Conservation (phyloP, 1,140 invertebrate species). For the Lordiphosa collinella region DNA sequence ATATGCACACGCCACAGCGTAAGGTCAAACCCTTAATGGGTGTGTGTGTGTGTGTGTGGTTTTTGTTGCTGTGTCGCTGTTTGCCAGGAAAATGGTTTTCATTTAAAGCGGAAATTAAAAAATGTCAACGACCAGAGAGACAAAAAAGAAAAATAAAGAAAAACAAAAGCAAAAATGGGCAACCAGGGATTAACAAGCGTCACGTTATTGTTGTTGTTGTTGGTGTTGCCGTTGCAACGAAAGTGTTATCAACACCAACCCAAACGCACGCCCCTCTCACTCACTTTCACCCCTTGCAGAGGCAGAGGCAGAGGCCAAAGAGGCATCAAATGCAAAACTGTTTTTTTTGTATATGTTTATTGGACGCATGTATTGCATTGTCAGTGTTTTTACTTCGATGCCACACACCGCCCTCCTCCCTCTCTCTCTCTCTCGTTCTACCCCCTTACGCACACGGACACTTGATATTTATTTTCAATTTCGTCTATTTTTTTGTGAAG, state of each 20-base stretch:
- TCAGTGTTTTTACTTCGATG: constrained; percentile 1
- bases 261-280: not conserved
- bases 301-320: no score
- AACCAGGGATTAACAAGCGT: constrained; percentile 44
- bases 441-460: not conserved
- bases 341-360: constrained; percentile 37
- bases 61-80: constrained; percentile 6
- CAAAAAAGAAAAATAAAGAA: not conserved
- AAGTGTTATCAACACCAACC: constrained; percentile 45
- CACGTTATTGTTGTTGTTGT: constrained; percentile 8
- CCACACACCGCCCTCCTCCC: no score
- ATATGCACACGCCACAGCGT: not conserved
- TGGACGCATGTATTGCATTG: constrained; percentile 33
- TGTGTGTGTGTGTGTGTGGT: constrained; percentile 25
- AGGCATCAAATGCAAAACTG: constrained; percentile 34
- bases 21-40: constrained; percentile 31
- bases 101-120: constrained; percentile 77
- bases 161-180: constrained; percentile 42
- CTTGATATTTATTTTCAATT: constrained; percentile 50
- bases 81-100: constrained; percentile 55
- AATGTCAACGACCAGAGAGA: constrained; percentile 45
- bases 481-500: constrained; percentile 29
- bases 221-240: constrained; percentile 16
- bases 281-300: no score
- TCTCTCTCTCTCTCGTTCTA: no score